These are phyloP conservation scores for Sarotherodon lohbergeri DNA, from an alignment of 2,113 vertebrate genomes.

Conservation along the genomic window DNA sequence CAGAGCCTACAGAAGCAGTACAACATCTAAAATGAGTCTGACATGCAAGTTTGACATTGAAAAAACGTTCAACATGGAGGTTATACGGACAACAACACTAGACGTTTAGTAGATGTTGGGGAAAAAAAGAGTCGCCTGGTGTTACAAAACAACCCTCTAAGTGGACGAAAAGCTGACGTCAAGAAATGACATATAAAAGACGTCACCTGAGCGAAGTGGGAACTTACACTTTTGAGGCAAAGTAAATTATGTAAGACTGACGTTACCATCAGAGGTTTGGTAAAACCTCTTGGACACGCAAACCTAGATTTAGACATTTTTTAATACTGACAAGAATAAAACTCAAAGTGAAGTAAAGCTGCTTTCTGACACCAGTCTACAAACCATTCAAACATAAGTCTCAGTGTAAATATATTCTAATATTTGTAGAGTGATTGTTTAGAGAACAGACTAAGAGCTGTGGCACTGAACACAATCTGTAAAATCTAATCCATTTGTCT, in stretches of 20 bases:
- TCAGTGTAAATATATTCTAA: background rate
- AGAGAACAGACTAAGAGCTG: background rate
- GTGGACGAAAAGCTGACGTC: fast-evolving
- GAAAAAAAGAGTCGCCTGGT: fast-evolving
- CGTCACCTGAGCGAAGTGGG: fast-evolving
- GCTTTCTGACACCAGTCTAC: background rate
- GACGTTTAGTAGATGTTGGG: background rate
- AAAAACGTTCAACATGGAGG: background rate
- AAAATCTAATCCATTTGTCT: background rate
- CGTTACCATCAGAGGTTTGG: background rate
- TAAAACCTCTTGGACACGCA: background rate
- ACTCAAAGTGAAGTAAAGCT: background rate
- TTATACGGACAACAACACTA: background rate
- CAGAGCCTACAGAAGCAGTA: background rate
- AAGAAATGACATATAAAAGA: background rate
- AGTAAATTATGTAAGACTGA: background rate
- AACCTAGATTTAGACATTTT: background rate
- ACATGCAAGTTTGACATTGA: background rate
- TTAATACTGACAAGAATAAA: background rate
- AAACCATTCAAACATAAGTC: background rate
- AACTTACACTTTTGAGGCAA: background rate
- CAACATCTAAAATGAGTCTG: background rate
- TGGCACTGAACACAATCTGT: background rate
- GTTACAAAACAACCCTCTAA: background rate
- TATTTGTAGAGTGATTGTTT: background rate